Evolutionary conservation across 2,797 vertebrate genomes (phyloP).

Genomic region (Psittacula derbiana): DNA sequence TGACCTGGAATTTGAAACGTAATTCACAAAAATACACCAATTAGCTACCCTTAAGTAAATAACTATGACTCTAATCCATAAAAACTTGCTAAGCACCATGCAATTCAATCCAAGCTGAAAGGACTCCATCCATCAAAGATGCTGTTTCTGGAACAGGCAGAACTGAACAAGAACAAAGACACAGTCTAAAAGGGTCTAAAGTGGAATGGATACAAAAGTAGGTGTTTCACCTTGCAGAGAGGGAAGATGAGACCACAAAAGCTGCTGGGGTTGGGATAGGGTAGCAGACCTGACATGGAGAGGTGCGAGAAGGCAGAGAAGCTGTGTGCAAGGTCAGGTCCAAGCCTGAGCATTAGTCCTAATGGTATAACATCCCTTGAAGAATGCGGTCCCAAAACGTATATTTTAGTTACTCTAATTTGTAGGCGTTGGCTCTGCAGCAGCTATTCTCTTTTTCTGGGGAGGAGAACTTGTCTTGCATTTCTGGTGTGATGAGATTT

Average conservation of each 20-base stretch:
- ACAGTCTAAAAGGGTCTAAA: background rate
- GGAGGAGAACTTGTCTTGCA: background rate
- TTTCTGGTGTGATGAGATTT: background rate
- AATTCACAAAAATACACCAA: background rate
- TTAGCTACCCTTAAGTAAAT: background rate
- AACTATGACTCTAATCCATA: background rate
- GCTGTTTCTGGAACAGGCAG: background rate
- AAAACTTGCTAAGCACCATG: background rate
- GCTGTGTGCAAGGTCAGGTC: background rate
- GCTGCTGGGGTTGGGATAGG: background rate
- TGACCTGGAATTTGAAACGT: background rate
- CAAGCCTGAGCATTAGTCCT: background rate
- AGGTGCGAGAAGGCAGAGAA: background rate
- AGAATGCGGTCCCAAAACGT: background rate
- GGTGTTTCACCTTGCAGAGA: background rate
- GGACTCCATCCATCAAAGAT: background rate
- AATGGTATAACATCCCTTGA: rapidly evolving
- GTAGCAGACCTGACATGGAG: background rate
- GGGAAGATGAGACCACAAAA: background rate
- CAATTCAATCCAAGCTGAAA: background rate
- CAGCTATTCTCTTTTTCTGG: background rate
- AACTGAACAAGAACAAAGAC: background rate
- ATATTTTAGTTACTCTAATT: background rate
- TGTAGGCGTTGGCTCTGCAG: background rate
- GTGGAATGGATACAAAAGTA: background rate